phyloP scores from a whole-genome alignment of 2,113 vertebrate species.

The Muscicapa adusta region DNA sequence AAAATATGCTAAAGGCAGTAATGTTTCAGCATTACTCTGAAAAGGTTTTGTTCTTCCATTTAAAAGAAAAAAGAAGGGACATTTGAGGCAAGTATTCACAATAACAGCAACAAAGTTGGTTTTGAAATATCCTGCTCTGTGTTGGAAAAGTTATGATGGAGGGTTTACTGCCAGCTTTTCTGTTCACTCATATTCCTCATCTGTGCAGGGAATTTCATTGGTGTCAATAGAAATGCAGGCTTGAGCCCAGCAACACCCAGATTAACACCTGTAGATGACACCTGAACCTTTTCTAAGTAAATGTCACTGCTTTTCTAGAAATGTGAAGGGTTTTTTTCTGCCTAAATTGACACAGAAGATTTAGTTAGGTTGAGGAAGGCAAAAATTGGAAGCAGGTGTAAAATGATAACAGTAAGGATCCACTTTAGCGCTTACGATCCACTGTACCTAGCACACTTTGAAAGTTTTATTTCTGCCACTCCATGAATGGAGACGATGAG shows the following conservation, averaged over 20 bases:
- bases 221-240: background rate
- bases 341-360: background rate
- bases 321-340: background rate
- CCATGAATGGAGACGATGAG: background rate
- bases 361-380: background rate
- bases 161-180: background rate
- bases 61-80: background rate
- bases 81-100: background rate
- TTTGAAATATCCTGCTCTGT: background rate
- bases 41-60: background rate
- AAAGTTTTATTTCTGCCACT: slow-evolving; percentile 38
- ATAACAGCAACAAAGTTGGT: background rate
- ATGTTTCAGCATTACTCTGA: background rate
- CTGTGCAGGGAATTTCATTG: background rate
- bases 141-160: background rate
- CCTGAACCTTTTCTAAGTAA: background rate
- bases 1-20: background rate
- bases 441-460: background rate
- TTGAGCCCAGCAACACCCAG: background rate
- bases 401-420: background rate
- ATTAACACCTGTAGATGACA: background rate
- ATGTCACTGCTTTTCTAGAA: background rate
- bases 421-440: background rate
- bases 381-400: background rate
- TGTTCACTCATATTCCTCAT: background rate